Percentiles rank a stretch among this genome's conserved stretches.
These are phyloP conservation scores for Andrena trimmerana DNA, from an alignment of 2,888 invertebrate species.

Conservation along the genomic window DNA sequence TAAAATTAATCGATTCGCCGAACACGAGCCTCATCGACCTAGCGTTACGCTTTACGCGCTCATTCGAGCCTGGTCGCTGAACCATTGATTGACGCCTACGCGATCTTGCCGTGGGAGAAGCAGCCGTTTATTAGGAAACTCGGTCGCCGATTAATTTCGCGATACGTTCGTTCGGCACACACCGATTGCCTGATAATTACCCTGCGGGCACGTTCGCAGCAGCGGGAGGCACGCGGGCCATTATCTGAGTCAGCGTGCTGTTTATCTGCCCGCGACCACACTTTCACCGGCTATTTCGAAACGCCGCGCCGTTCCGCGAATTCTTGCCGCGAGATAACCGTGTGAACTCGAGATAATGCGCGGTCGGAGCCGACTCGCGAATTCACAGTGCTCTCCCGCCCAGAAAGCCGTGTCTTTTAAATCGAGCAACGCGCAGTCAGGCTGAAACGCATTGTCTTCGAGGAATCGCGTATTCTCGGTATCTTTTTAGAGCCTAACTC, in stretches of 20 bases:
- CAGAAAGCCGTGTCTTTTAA: too few relatives aligned
- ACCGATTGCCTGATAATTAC: constrained; percentile 15
- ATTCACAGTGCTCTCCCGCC: background rate
- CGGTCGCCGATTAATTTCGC: constrained; percentile 14
- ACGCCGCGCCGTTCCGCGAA: constrained; percentile 40
- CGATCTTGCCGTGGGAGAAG: background rate
- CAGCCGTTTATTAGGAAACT: constrained; percentile 5
- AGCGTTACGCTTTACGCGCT: constrained; percentile 20
- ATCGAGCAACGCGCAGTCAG: too few relatives aligned
- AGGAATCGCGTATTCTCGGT: background rate
- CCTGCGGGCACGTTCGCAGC: background rate
- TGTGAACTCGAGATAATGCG: constrained; percentile 46
- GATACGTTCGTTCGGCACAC: background rate
- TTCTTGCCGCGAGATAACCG: constrained; percentile 46
- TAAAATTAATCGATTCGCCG: constrained; percentile 71
- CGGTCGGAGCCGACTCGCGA: constrained; percentile 3
- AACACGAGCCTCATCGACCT: constrained; percentile 39
- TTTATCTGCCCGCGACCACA: constrained; percentile 23
- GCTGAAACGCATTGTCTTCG: too few relatives aligned
- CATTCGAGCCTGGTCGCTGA: constrained; percentile 10
- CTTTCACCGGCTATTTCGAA: constrained; percentile 50
- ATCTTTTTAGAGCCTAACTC: background rate
- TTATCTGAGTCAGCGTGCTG: background rate
- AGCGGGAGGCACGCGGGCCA: too few relatives aligned
- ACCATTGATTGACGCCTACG: background rate